Percentiles rank a stretch among this genome's conserved stretches.
Conservation (phyloP, 2,113 vertebrate genomes). For the Gymnocephalus cernua region DNA sequence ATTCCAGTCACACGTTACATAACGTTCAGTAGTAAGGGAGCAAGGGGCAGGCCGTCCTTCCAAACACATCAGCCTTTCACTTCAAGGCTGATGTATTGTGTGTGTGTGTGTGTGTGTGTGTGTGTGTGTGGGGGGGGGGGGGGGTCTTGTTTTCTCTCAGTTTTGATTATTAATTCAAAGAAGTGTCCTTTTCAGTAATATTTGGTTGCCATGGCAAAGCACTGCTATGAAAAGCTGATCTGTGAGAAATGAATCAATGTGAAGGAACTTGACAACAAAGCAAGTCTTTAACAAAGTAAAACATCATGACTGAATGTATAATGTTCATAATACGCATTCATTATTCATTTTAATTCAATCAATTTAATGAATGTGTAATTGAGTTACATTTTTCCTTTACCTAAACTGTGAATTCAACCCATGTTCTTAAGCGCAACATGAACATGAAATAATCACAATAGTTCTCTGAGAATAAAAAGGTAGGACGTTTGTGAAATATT, state of each 20-base stretch:
- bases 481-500: background rate
- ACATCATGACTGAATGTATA: background rate
- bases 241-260: background rate
- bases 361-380: background rate
- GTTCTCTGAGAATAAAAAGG: slow-evolving; percentile 11
- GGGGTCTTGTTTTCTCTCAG: background rate
- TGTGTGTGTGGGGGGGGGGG: background rate
- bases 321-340: background rate
- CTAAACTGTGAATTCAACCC: background rate
- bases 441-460: slow-evolving; percentile 3
- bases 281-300: slow-evolving; percentile 14
- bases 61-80: slow-evolving; percentile 10
- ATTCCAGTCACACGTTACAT: slow-evolving; percentile 44
- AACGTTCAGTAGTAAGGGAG: slow-evolving; percentile 1
- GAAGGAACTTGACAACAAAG: slow-evolving; percentile 30
- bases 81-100: background rate
- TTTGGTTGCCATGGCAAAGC: slow-evolving; percentile 67
- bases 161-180: background rate
- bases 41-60: background rate
- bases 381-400: background rate
- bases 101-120: background rate
- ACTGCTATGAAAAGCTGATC: slow-evolving; percentile 5
- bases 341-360: background rate
- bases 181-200: slow-evolving; percentile 20
- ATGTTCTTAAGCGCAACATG: background rate